Percentiles rank a stretch among this genome's conserved stretches.
These are phyloP conservation scores for Epicampocera succincta DNA, from an alignment of 2,888 invertebrate genomes.

Conservation along the genomic window DNA sequence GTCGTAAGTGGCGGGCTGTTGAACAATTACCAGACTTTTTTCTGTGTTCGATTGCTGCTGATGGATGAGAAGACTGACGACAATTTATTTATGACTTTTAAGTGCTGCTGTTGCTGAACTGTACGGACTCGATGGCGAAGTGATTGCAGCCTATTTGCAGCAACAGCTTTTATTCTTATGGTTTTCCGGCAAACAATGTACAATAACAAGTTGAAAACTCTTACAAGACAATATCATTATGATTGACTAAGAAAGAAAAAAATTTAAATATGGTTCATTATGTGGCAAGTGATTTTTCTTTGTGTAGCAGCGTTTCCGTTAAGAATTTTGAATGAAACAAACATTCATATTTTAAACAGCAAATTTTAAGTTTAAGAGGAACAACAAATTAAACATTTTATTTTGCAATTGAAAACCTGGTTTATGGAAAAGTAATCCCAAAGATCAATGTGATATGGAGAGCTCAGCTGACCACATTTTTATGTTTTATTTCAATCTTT, in stretches of 20 bases:
- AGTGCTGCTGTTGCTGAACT: constrained; percentile 47
- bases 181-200: neutral
- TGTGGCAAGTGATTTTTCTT: too few species aligned
- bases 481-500: too few species aligned
- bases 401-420: too few species aligned
- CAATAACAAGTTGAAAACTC: constrained; percentile 28
- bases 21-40: constrained; percentile 40
- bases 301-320: too few species aligned
- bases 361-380: too few species aligned
- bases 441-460: too few species aligned
- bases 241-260: neutral
- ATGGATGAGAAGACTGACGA: constrained; percentile 33
- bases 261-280: neutral
- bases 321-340: too few species aligned
- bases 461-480: too few species aligned
- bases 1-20: constrained; percentile 43
- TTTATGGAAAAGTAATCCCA: too few species aligned
- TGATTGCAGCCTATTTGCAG: constrained; percentile 33
- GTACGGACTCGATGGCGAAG: constrained; percentile 56
- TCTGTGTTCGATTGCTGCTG: constrained; percentile 29
- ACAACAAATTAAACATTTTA: too few species aligned
- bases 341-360: too few species aligned
- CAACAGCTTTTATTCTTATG: neutral
- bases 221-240: neutral
- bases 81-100: constrained; percentile 50